Conservation (phyloP, 2,113 vertebrate species). For the Lasiurus borealis region DNA sequence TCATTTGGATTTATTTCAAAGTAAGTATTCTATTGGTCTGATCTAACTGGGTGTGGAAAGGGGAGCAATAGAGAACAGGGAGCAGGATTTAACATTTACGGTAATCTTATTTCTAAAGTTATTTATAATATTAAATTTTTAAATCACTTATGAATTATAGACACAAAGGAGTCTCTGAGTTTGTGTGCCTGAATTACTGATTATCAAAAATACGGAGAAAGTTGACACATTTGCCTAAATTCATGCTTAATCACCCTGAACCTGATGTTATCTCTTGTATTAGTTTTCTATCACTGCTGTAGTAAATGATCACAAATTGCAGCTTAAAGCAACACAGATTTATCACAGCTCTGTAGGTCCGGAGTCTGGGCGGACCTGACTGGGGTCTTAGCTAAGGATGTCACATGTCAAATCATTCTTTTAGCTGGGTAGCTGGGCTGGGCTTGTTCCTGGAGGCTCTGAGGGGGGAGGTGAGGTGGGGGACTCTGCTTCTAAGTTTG, state of each 20-base stretch:
- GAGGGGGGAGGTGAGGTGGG: too few species aligned
- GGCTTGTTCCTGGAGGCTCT: neutral
- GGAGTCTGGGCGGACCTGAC: neutral
- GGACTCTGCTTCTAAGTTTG: neutral
- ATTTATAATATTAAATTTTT: neutral
- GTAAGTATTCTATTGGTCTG: neutral
- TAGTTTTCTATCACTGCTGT: neutral
- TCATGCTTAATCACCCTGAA: neutral
- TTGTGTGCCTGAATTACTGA: neutral
- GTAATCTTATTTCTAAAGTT: neutral
- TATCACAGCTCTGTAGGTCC: neutral
- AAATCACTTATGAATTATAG: neutral
- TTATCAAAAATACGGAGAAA: conserved; percentile 1
- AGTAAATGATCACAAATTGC: neutral
- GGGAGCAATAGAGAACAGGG: neutral
- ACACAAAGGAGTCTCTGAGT: neutral
- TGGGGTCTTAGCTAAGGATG: neutral
- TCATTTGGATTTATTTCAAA: neutral
- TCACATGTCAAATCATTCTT: neutral
- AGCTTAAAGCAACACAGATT: neutral
- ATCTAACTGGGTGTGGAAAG: neutral
- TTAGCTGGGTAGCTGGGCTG: neutral
- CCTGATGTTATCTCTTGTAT: neutral
- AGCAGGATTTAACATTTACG: neutral
- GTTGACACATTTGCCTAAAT: neutral